phyloP scores from a whole-genome alignment of 2,797 vertebrate genomes.

The Lerista edwardsae region DNA sequence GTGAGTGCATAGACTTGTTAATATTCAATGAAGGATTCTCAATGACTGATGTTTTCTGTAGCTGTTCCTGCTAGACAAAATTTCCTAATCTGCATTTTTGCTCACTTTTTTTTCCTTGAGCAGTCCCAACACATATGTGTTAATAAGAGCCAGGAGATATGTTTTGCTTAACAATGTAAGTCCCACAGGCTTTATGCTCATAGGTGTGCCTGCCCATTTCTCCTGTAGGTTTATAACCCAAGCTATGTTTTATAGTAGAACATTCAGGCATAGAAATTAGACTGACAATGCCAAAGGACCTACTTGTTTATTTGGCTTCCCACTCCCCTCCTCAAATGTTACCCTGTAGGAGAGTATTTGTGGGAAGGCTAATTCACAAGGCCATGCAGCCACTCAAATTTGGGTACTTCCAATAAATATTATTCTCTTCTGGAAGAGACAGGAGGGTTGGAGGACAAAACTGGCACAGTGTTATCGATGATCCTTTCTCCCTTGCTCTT shows the following conservation, averaged over 20 bases:
- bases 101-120: constrained; percentile 24
- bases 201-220: background rate
- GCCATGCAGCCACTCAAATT: background rate
- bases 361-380: constrained; percentile 1
- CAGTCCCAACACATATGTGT: constrained; percentile 26
- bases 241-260: background rate
- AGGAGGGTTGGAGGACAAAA: too few relatives aligned
- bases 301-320: background rate
- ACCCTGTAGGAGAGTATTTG: background rate
- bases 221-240: background rate
- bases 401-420: background rate
- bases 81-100: background rate
- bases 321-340: background rate
- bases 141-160: constrained; percentile 18
- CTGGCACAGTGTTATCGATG: too few relatives aligned
- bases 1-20: constrained; percentile 47
- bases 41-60: constrained; percentile 35
- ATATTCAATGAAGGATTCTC: constrained; percentile 50
- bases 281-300: background rate
- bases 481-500: too few relatives aligned
- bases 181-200: background rate
- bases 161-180: constrained; percentile 35
- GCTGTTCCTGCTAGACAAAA: constrained; percentile 30
- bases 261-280: background rate
- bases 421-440: background rate